Conservation (phyloP, 2,888 invertebrate genomes). For the Nomada hirtipes region DNA sequence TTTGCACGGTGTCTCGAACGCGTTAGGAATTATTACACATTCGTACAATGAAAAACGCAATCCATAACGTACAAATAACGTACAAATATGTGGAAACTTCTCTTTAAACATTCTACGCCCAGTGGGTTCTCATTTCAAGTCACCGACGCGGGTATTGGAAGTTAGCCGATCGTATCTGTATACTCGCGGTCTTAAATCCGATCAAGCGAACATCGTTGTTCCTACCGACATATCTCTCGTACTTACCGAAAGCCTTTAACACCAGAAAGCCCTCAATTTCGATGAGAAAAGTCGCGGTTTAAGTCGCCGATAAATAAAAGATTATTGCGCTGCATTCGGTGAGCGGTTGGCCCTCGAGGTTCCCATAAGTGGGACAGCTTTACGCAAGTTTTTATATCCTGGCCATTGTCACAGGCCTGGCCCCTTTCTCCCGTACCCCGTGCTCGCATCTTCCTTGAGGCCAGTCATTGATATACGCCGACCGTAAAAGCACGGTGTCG, state of each 20-base stretch:
- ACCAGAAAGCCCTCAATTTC: slow-evolving; percentile 57
- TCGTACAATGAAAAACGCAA: slow-evolving; percentile 39
- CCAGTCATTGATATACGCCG: slow-evolving; percentile 77
- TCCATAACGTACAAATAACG: slow-evolving; percentile 5
- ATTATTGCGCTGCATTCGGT: slow-evolving; percentile 71
- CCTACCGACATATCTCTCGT: slow-evolving; percentile 12
- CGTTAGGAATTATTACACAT: slow-evolving; percentile 40
- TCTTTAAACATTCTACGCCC: slow-evolving; percentile 2
- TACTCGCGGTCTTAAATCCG: neutral
- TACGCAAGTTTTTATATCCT: slow-evolving; percentile 78
- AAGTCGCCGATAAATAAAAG: slow-evolving; percentile 76
- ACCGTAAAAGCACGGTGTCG: slow-evolving; percentile 74
- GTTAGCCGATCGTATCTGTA: neutral
- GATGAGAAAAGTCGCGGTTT: slow-evolving; percentile 67
- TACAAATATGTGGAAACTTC: slow-evolving; percentile 25
- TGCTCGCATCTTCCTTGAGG: slow-evolving; percentile 60
- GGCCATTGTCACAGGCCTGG: slow-evolving; percentile 72
- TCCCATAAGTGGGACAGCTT: slow-evolving; percentile 74
- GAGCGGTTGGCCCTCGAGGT: slow-evolving; percentile 46
- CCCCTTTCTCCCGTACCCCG: slow-evolving; percentile 38
- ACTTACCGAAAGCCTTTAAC: slow-evolving; percentile 45
- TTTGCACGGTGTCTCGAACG: slow-evolving; percentile 1
- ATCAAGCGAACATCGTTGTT: neutral
- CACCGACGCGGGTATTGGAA: neutral
- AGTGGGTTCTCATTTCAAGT: neutral